Base-by-base conservation (phyloP, 1,140 invertebrate genomes). In the Tetraneura akinire region DNA sequence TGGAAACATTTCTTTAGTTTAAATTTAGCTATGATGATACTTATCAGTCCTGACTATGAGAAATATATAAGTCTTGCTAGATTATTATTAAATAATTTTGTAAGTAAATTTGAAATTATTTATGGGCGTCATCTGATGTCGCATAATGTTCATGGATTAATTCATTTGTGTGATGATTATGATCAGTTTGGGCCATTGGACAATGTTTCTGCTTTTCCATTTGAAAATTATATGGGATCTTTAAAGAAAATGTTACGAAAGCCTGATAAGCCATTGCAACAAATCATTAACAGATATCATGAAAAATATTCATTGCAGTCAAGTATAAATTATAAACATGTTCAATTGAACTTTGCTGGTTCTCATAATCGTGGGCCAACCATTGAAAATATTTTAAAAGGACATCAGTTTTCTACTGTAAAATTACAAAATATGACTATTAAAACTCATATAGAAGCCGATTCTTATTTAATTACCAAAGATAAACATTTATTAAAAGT, bases 381-480 rank as follows among this genome's bases (percentile, higher is more conserved):
- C 23, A 55, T 55, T n/a, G n/a, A 21, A 55, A 55, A 23, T 55
- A 55, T 9, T 55, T 21, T 55, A 11, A 23, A 23, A 23, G 53
- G 53, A 23, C 3, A 10, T 21, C 53, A 55, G 23, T 55, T 23
- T 55, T 55, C 53, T 23, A n/a, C 53, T 23, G 2, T 55, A 55
- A 55, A 55, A 55, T 23, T 55, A 55, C n/a, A 55, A 53, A 53
- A 53, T 53, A 53, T 53, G 51, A 53, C 51, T 10, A 53, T 53
- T n/a, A 53, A 53, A 53, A 55, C 53, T 21, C n/a, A 55, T 21
- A 11, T 55, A 3, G n/a, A 55, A 21, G n/a, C n/a, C 13, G 53
- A 55, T 55, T 55, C 53, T 55, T 55, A 23, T 21, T 55, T 55
- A 55, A 55, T 55, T 55, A 55, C 53, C 13, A 55, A 55, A 55